These are phyloP conservation scores for Hyposmocoma kahamanoa DNA, from an alignment of 1,140 invertebrate species.

Conservation along the genomic window DNA sequence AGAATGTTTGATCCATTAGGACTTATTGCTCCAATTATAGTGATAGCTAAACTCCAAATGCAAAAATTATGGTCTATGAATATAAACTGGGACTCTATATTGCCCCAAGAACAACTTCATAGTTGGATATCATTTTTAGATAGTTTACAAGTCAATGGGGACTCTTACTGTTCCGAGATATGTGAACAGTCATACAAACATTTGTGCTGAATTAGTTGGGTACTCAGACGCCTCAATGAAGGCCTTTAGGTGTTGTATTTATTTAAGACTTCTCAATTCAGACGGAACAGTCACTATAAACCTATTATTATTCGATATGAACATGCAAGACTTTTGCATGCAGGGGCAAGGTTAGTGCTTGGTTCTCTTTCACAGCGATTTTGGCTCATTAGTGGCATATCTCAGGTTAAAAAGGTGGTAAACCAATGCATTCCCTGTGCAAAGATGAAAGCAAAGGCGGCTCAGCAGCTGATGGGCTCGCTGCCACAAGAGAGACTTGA, in stretches of 20 bases:
- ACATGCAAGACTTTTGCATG: constrained; percentile 25
- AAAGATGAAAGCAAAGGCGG: constrained; percentile 11
- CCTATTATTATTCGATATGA: constrained; percentile 21
- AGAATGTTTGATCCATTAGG: constrained; percentile 27
- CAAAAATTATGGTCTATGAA: constrained; percentile 23
- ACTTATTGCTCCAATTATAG: constrained; percentile 15
- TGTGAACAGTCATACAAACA: too few relatives aligned
- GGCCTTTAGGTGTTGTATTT: not conserved
- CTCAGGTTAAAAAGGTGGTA: constrained; percentile 14
- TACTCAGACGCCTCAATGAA: not conserved
- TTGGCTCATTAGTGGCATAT: constrained; percentile 8
- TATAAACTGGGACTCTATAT: constrained; percentile 10
- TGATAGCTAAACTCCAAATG: constrained; percentile 17
- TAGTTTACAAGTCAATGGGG: constrained; percentile 1
- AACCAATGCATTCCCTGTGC: constrained; percentile 27
- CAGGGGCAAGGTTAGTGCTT: constrained; percentile 19
- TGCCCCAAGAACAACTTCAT: not conserved
- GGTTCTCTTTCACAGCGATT: constrained; percentile 11
- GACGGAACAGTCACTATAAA: constrained; percentile 14
- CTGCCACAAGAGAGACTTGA: constrained; percentile 25
- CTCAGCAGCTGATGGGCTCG: constrained; percentile 32
- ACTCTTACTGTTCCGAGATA: too few relatives aligned
- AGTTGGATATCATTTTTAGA: not conserved
- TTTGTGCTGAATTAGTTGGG: not conserved
- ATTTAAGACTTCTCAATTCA: not conserved